These are phyloP conservation scores for Pteropus alecto DNA, from an alignment of 2,113 vertebrate species.

Conservation along the genomic window DNA sequence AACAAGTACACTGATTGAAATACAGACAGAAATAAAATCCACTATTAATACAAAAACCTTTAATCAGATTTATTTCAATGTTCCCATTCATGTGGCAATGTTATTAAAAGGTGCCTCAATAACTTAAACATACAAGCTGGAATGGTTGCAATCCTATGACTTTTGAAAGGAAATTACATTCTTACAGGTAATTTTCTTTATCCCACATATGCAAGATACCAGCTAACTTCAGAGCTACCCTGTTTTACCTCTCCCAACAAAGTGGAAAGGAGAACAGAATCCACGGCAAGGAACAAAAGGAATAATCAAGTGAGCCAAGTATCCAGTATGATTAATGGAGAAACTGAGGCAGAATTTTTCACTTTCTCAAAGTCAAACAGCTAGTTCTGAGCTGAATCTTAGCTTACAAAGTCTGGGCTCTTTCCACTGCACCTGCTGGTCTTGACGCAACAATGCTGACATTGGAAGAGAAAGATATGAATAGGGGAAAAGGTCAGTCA, in stretches of 20 bases:
- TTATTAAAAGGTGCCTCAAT: background rate
- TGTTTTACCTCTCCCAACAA: background rate
- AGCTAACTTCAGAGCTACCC: background rate
- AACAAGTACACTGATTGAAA: slow-evolving; percentile 22
- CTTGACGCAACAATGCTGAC: background rate
- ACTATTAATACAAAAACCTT: background rate
- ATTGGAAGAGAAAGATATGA: background rate
- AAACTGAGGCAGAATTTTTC: background rate
- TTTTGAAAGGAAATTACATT: background rate
- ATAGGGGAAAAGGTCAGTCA: background rate
- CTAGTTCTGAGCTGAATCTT: background rate
- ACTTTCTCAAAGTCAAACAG: background rate
- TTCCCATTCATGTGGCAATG: background rate
- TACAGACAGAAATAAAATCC: slow-evolving; percentile 14
- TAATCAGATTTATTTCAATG: slow-evolving; percentile 17
- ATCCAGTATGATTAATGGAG: background rate
- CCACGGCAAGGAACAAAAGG: background rate
- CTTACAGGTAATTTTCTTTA: background rate
- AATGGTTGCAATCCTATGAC: background rate
- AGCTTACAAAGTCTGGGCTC: no score
- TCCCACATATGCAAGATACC: background rate
- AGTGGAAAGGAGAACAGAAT: background rate
- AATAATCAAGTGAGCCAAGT: background rate
- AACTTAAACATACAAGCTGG: background rate
- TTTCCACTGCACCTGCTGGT: background rate